Evolutionary conservation across 2,797 vertebrate species (phyloP), one percentile per base, ranked within the genome.

Genomic region (Coracias cyanogaster): DNA sequence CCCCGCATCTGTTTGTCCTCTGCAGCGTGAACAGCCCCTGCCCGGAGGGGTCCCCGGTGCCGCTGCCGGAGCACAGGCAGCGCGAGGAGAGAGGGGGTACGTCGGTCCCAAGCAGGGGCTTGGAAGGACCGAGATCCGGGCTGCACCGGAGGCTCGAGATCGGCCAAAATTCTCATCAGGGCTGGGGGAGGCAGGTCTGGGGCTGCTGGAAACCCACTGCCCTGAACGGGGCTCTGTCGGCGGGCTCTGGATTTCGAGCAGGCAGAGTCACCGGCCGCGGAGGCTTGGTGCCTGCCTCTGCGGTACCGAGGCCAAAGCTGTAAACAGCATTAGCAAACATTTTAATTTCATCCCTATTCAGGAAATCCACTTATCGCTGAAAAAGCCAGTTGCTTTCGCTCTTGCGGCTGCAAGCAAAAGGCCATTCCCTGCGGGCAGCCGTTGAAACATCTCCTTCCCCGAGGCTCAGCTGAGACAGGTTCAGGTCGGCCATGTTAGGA

Each of bases 381-480:
- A 80, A 77, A 91, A 85, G 67, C 28, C 60, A 24, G 20, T 49
- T 64, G 64, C 72, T 93, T 89, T 95, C 37, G 57, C 64, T 78
- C 66, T 70, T 82, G 48, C 3, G 3, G 28, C 51, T 79, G 79
- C n/a, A 69, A 74, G 37, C 37, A 37, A 37, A 37, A 37, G 71
- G 35, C 51, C 37, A 10, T 58, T 93, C 51, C 26, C 73, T 18
- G 20, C 37, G 31, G 45, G 37, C 17, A 71, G 33, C 21, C 24
- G 61, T 24, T 43, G 28, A 90, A 90, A 94, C 91, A 64, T 17
- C 57, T 48, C 46, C 35, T 25, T 43, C 51, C 61, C 46, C 5
- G 0, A 10, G 33, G 52, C 61, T 79, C 71, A 39, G 43, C 77
- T 66, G 51, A 83, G 66, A 18, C 25, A 67, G 62, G 48, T 31